Percentiles rank a stretch among this genome's conserved stretches.
These are phyloP conservation scores for Dynastes grantii DNA, from an alignment of 2,888 invertebrate species.

Conservation along the genomic window DNA sequence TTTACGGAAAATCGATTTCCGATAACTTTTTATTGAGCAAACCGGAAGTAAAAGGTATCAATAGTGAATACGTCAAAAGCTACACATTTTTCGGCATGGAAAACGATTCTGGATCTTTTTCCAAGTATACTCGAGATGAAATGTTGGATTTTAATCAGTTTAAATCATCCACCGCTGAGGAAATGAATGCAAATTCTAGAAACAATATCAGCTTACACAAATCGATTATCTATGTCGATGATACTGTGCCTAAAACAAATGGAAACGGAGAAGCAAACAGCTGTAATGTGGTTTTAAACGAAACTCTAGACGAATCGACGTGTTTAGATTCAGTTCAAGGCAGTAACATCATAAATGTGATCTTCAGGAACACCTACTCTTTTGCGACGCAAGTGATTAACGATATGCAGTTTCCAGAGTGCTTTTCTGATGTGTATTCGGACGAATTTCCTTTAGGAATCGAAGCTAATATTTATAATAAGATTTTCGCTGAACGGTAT, in stretches of 20 bases:
- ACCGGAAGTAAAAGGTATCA: slow-evolving; percentile 69
- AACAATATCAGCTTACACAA: slow-evolving; percentile 62
- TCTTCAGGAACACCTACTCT: slow-evolving; percentile 67
- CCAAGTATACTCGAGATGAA: slow-evolving; percentile 70
- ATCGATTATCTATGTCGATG: slow-evolving; percentile 68
- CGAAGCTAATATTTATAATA: slow-evolving; percentile 67
- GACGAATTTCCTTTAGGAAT: slow-evolving; percentile 69
- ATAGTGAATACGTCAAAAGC: slow-evolving; percentile 72
- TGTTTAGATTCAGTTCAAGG: slow-evolving; percentile 64
- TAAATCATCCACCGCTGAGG: neutral
- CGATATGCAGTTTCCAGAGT: slow-evolving; percentile 63
- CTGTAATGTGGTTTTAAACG: slow-evolving; percentile 61
- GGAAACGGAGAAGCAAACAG: slow-evolving; percentile 52
- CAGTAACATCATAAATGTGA: slow-evolving; percentile 65
- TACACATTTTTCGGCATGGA: slow-evolving; percentile 73
- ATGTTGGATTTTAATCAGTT: slow-evolving; percentile 68
- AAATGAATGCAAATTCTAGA: slow-evolving; percentile 33
- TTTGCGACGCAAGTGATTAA: slow-evolving; percentile 67
- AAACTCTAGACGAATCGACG: slow-evolving; percentile 66
- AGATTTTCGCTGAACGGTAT: slow-evolving; percentile 56
- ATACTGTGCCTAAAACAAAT: slow-evolving; percentile 52
- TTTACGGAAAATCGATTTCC: slow-evolving; percentile 66
- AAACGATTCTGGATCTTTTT: slow-evolving; percentile 70
- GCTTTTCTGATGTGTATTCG: slow-evolving; percentile 60
- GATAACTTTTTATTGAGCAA: slow-evolving; percentile 74